Conservation (phyloP, 35 echinoderm and acorn worm genomes). For the Acanthaster planci region DNA sequence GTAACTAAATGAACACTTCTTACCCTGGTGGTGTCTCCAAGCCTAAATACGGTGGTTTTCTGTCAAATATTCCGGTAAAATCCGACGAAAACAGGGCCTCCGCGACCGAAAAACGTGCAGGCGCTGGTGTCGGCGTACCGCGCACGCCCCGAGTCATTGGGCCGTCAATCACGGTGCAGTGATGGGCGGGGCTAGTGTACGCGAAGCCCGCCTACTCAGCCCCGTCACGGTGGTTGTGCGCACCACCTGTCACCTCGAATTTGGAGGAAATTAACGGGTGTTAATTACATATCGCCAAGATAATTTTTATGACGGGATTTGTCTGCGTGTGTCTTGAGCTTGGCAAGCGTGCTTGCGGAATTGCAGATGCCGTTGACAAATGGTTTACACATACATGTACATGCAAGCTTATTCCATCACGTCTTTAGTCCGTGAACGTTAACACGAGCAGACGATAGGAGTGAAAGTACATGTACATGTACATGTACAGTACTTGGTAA, state of each 20-base stretch:
- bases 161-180: slow-evolving; percentile 30
- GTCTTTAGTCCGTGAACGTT: too few species aligned
- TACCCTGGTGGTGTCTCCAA: slow-evolving; percentile 35
- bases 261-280: background rate
- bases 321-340: background rate
- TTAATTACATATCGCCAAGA: background rate
- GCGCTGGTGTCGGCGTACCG: slow-evolving; percentile 21
- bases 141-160: background rate
- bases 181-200: slow-evolving; percentile 15
- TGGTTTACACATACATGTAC: too few species aligned
- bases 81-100: background rate
- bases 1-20: slow-evolving; percentile 3
- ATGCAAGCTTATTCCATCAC: too few species aligned
- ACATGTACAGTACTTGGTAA: too few species aligned
- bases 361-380: too few species aligned
- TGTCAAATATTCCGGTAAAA: slow-evolving; percentile 9
- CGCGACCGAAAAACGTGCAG: background rate
- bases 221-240: background rate
- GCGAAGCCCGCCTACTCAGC: background rate
- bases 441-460: too few species aligned
- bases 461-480: too few species aligned
- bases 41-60: slow-evolving; percentile 6
- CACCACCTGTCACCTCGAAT: background rate
- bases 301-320: background rate
- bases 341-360: too few species aligned